Base-by-base conservation (phyloP, 2,113 vertebrate species). In the Condylura cristata region DNA sequence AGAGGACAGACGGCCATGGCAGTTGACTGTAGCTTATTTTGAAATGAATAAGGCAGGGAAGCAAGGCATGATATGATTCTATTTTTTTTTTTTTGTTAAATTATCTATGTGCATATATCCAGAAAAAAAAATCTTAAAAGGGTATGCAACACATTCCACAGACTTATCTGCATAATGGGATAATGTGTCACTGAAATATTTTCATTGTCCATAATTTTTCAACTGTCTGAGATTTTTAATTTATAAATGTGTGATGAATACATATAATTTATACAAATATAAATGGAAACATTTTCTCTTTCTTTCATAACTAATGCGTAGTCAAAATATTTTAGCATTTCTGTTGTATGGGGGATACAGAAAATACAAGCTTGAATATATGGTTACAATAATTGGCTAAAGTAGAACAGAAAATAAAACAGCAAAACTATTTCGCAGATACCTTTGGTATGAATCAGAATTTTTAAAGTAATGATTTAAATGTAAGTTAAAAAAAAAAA, bases 401-500 rank as follows among this genome's bases (percentile, higher is more conserved):
- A 88, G 28, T 1, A 34, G 56, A 63, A 41, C 20, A 65, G 26
- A 34, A 26, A 39, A 1, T 1, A 83, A 93, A 78, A 63, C 5
- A 79, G 34, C 8, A 79, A 58, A 86, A 51, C 11, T 3, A 79
- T 76, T 91, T 93, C 68, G 46, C 61, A 89, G 56, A 65, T 2
- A 91, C 1, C 82, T 90, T 96, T 96, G 91, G 86, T 89, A 81
- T 90, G 46, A 84, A 66, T 84, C 9, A 91, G 20, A 68, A 71
- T 74, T 89, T 63, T 74, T 32, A 68, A 90, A 58, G 8, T 68
- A 86, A 89, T 86, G 10, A n/a, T n/a, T 66, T 66, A 91, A 48
- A 48, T 48, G n/a, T n/a, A n/a, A n/a, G n/a, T 6, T 46, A 51
- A 93, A 80, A 58, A 85, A 93, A 79, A 63, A 92, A 86, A 82